phyloP scores from a whole-genome alignment of 2,113 vertebrate species.

The Xenus cinereus region DNA sequence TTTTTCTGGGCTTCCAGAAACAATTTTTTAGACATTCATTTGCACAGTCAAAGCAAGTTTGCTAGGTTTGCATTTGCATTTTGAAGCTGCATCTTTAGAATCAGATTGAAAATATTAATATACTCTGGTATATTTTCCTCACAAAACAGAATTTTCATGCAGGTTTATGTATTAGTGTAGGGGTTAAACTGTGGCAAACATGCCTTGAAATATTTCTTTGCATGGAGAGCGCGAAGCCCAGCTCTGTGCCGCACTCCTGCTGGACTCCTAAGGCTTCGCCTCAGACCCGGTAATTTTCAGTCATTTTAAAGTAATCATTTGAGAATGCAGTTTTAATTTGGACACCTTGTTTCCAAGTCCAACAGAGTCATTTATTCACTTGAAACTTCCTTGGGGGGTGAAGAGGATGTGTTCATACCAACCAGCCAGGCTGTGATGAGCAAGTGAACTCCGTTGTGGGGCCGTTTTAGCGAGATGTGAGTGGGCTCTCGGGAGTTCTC shows the following conservation, averaged over 20 bases:
- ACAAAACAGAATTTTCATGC: neutral
- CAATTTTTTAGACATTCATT: neutral
- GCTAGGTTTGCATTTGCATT: accelerated
- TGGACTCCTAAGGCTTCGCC: neutral
- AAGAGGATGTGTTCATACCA: neutral
- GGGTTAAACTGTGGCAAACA: neutral
- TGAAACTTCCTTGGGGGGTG: neutral
- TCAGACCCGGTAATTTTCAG: neutral
- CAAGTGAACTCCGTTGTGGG: neutral
- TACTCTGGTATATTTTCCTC: neutral
- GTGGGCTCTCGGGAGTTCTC: neutral
- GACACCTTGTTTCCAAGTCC: neutral
- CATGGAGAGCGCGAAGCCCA: neutral
- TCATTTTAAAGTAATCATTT: neutral
- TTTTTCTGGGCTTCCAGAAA: conserved; percentile 8
- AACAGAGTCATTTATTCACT: neutral
- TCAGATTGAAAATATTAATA: neutral
- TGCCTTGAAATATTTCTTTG: neutral
- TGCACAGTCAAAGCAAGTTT: neutral
- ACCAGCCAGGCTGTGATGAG: accelerated
- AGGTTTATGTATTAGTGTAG: neutral
- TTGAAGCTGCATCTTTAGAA: neutral
- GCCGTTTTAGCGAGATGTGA: accelerated
- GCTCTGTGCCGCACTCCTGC: neutral
- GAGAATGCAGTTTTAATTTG: neutral